These are phyloP conservation scores for Drosophila tripunctata DNA, from an alignment of 2,888 invertebrate genomes.

Conservation along the genomic window DNA sequence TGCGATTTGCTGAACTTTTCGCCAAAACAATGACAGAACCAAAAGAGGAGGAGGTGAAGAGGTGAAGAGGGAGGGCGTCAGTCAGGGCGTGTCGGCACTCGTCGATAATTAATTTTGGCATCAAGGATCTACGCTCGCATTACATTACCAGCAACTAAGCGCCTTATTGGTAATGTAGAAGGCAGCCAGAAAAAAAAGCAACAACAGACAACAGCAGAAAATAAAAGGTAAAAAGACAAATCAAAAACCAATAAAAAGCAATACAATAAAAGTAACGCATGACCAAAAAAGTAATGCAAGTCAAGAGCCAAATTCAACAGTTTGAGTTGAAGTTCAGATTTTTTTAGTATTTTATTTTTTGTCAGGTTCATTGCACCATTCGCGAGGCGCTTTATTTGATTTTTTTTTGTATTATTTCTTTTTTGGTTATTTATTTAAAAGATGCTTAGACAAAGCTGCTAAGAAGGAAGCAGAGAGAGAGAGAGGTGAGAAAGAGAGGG, in stretches of 20 bases:
- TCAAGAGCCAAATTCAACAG: not conserved
- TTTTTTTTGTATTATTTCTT: conserved; percentile 20
- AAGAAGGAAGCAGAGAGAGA: not conserved
- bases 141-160: conserved; percentile 70
- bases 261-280: conserved; percentile 54
- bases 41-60: not conserved
- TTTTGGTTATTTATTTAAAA: conserved; percentile 73
- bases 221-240: conserved; percentile 43
- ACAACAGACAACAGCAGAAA: conserved; percentile 4
- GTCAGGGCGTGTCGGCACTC: conserved; percentile 40
- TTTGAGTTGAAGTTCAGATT: not conserved
- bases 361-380: conserved; percentile 60
- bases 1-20: conserved; percentile 32
- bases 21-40: not conserved
- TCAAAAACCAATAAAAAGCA: conserved; percentile 78
- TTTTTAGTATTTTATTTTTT: not conserved
- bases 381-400: conserved; percentile 31
- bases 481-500: not conserved
- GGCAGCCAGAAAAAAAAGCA: conserved; percentile 11
- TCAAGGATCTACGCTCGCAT: conserved; percentile 57
- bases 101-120: conserved; percentile 72
- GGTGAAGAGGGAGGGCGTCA: too few species aligned
- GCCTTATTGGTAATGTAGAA: conserved; percentile 62
- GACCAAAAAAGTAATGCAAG: conserved; percentile 6
- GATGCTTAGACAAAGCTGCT: conserved; percentile 67